Evolutionary conservation across 2,113 vertebrate species (phyloP), one percentile per base, ranked within the genome.

Genomic region (Anolis sagrei): DNA sequence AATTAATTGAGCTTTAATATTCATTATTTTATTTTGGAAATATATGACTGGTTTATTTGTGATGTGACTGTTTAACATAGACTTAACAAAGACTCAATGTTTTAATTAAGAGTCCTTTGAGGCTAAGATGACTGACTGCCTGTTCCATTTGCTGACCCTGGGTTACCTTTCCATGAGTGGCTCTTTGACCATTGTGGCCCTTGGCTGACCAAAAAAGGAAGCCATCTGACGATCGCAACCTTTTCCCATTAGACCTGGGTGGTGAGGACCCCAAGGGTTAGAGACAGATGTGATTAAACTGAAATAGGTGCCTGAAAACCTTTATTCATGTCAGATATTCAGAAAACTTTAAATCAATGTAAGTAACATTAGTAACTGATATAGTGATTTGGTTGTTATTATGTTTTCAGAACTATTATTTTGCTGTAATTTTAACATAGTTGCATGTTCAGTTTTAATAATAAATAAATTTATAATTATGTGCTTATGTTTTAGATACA

Each of bases 61-160:
- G 91, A 94, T 96, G 95, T 97, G 96, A 96, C 93, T 98, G 97
- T 98, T 97, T 96, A 97, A 98, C 97, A 95, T 97, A 98, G 97
- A 96, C 96, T 98, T 99, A 98, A 98, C 97, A 98, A 97, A 98
- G 97, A 97, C 97, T 98, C 97, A 97, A 96, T 98, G 98, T 98
- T 99, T 98, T 98, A 98, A 98, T 98, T 98, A 96, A 98, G 97
- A 98, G 95, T 97, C 97, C 98, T 98, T 98, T 98, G 97, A 97
- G 97, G 95, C 96, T 97, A 96, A 96, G 96, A 95, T 98, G 84
- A 86, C 97, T 97, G 97, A 86, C 97, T 97, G 97, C 98, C 97
- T 95, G 97, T 98, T 97, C 98, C 97, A 97, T 98, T 97, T 98
- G 98, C 97, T 98, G 97, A 97, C 97, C 98, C 97, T 97, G 97